phyloP scores from a whole-genome alignment of 2,113 vertebrate species.

The Emydocephalus ijimae region DNA sequence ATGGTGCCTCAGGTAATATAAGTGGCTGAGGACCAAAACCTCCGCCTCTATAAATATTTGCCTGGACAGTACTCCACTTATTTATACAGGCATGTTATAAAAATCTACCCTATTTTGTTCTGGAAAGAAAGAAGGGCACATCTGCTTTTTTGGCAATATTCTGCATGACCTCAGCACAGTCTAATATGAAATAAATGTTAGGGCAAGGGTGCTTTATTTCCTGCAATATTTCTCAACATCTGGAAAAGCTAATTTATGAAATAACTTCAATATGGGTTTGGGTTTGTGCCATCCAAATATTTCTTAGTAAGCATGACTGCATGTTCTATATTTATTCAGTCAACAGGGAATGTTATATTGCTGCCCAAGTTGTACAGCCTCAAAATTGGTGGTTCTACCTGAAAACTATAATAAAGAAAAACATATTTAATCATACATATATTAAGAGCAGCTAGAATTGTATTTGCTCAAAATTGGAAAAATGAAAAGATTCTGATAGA shows the following conservation, averaged over 20 bases:
- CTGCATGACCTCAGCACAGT: neutral
- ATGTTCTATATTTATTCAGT: neutral
- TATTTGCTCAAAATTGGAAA: too few relatives aligned
- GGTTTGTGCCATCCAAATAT: neutral
- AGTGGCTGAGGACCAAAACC: too few relatives aligned
- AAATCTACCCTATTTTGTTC: neutral
- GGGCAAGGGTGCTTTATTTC: neutral
- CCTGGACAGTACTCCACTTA: neutral
- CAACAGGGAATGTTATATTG: neutral
- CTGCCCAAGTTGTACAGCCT: neutral
- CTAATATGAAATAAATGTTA: neutral
- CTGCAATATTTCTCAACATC: neutral
- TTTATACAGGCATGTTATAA: neutral
- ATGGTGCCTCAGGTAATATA: too few relatives aligned
- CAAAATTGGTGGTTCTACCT: neutral
- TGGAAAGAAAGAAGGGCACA: neutral
- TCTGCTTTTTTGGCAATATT: neutral
- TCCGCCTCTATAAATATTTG: neutral
- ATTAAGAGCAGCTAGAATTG: too few relatives aligned
- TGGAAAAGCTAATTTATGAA: neutral
- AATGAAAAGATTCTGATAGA: too few relatives aligned
- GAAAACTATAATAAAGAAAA: too few relatives aligned
- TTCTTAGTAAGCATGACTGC: neutral
- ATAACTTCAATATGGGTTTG: neutral
- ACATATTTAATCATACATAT: too few relatives aligned